Evolutionary conservation across 64 coral and sea anemone genomes (phyloP).

Genomic region (Hydrozoanthus tunicans): DNA sequence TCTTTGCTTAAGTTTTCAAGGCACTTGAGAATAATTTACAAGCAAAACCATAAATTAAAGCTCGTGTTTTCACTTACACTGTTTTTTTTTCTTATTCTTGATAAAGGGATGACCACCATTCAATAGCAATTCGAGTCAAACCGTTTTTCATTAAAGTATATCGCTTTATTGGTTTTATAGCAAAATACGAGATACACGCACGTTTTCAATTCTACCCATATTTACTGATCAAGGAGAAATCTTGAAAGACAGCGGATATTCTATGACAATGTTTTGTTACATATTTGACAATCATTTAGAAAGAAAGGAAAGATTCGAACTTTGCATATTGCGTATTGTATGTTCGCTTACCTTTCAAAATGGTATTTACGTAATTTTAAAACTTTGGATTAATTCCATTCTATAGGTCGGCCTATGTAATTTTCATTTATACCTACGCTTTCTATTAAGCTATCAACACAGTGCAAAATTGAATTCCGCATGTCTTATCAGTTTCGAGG

Average conservation of each 20-base stretch:
- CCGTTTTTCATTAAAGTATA: slow-evolving; percentile 19
- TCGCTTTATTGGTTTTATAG: slow-evolving; percentile 45
- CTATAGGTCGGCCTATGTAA: slow-evolving; percentile 13
- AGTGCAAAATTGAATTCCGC: neutral
- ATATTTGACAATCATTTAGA: slow-evolving; percentile 11
- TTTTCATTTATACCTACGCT: neutral
- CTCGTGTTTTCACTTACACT: neutral
- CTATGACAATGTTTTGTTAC: neutral
- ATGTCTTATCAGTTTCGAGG: neutral
- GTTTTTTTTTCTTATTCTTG: neutral
- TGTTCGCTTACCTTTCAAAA: slow-evolving; percentile 40
- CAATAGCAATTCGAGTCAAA: neutral
- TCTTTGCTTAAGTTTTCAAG: neutral
- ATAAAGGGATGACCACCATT: neutral
- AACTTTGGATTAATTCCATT: slow-evolving; percentile 54
- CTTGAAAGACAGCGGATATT: neutral
- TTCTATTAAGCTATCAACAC: neutral
- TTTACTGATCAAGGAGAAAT: neutral
- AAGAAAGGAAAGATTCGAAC: neutral
- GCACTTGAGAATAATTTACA: neutral
- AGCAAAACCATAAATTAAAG: neutral
- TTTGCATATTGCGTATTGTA: slow-evolving; percentile 56
- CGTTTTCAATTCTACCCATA: neutral
- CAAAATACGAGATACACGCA: slow-evolving; percentile 29
- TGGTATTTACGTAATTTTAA: slow-evolving; percentile 48